Evolutionary conservation across 2,888 invertebrate genomes (phyloP), one percentile per base, ranked within the genome.

Genomic region (Eupithecia subumbrata): DNA sequence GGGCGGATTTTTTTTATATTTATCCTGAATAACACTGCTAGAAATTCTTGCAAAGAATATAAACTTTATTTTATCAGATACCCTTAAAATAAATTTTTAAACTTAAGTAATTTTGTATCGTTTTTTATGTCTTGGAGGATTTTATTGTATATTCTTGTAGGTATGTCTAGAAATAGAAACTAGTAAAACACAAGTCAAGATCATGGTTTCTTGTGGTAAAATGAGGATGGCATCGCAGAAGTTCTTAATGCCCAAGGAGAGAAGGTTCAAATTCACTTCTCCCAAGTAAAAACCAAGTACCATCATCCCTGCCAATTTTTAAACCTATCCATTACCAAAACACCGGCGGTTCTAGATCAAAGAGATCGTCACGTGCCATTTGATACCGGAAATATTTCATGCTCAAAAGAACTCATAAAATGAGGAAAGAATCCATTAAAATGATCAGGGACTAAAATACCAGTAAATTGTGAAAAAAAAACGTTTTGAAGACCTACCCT

Each of bases 401-500:
- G 67, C 74, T 78, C 73, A 76, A 78, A 73, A 48, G 76, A 72
- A 76, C 72, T 70, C 71, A 76, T 81, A 78, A 79, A 81, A 76
- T 77, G 67, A 68, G 78, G 75, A 79, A 81, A 75, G 74, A 76
- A 74, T 73, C 78, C 76, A 80, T 81, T 80, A 79, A 72, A 81
- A 73, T 76, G 79, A 80, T 80, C 78, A 79, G 73, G 73, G 76
- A 71, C 75, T 73, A 78, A 81, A 81, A 81, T 79, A 80, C 75
- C 80, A 78, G 75, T 71, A 81, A 81, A 79, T 80, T 76, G 74
- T 78, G 11, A 22, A 77, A 78, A 81, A 83, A 83, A 81, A 80
- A 79, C 69, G 79, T 82, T 77, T 66, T 30, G 63, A 71, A 68
- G 73, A 76, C 76, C 52, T 56, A 56, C 52, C 52, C 77, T 75